These are phyloP conservation scores for Trichoplusia ni DNA, from an alignment of 1,140 invertebrate genomes.

Conservation along the genomic window DNA sequence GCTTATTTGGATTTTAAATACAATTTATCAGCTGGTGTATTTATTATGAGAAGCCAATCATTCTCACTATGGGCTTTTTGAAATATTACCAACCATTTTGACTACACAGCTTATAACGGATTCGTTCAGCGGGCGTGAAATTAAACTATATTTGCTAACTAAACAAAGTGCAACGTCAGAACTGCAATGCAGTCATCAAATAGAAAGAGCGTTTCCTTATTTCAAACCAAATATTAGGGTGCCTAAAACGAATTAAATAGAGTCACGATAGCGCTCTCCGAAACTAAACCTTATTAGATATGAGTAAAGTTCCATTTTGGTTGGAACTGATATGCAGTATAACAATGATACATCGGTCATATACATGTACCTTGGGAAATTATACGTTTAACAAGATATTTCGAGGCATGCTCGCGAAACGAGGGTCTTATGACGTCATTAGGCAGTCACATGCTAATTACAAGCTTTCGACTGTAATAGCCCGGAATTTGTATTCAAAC, in stretches of 20 bases:
- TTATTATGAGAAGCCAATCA: not conserved
- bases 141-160: not conserved
- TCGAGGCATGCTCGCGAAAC: not conserved
- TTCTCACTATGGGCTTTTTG: too few species aligned
- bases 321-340: not conserved
- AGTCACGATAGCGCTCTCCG: not conserved
- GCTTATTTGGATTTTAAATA: too few species aligned
- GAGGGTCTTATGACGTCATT: constrained; percentile 6
- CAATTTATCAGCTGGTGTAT: too few species aligned
- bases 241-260: not conserved
- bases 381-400: not conserved
- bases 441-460: constrained; percentile 18
- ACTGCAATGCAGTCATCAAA: constrained; percentile 19
- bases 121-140: not conserved
- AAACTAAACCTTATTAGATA: not conserved
- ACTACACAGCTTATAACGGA: too few species aligned
- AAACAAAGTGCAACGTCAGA: not conserved
- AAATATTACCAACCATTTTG: too few species aligned
- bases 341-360: too few species aligned
- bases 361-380: constrained; percentile 4
- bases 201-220: constrained; percentile 12
- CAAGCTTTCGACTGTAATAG: constrained; percentile 9
- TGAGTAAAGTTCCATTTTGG: not conserved
- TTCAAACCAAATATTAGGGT: constrained; percentile 12
- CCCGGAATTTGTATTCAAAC: too few species aligned